Percentiles rank a stretch among this genome's conserved stretches.
phyloP scores from a whole-genome alignment of 2,888 invertebrate genomes.

The Cosmia pyralina region DNA sequence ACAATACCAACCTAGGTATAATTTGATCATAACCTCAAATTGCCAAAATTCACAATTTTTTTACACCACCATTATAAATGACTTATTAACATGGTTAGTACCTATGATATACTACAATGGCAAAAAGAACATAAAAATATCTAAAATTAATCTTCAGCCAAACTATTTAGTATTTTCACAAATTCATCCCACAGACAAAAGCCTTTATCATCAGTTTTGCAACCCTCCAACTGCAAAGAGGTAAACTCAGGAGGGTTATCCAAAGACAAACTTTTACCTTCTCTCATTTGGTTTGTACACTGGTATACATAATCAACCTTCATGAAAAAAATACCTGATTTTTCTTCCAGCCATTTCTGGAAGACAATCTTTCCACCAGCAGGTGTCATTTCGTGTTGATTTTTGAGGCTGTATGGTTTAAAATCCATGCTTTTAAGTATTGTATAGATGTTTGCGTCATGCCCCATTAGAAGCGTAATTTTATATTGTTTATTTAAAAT shows the following conservation, averaged over 20 bases:
- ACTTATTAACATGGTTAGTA: background rate
- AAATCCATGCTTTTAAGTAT: constrained; percentile 77
- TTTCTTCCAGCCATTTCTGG: constrained; percentile 79
- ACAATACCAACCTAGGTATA: background rate
- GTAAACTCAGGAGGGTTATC: constrained; percentile 76
- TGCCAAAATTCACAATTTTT: background rate
- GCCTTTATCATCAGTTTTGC: constrained; percentile 73
- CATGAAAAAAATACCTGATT: constrained; percentile 68
- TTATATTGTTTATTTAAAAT: constrained; percentile 71
- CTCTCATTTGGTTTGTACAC: constrained; percentile 76
- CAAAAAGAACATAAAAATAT: background rate
- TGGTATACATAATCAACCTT: constrained; percentile 84
- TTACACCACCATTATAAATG: background rate
- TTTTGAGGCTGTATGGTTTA: constrained; percentile 71
- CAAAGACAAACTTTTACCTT: constrained; percentile 71
- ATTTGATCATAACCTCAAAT: background rate
- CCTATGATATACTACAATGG: background rate
- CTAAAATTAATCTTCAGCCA: constrained; percentile 2
- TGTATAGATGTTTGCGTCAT: constrained; percentile 84
- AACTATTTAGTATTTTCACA: constrained; percentile 59
- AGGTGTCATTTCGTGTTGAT: constrained; percentile 79
- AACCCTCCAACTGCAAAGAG: constrained; percentile 74
- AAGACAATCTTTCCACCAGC: constrained; percentile 84
- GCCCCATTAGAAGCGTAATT: constrained; percentile 81
- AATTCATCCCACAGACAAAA: constrained; percentile 82